phyloP scores from a whole-genome alignment of 1,140 invertebrate species.

The Drosophila triauraria region DNA sequence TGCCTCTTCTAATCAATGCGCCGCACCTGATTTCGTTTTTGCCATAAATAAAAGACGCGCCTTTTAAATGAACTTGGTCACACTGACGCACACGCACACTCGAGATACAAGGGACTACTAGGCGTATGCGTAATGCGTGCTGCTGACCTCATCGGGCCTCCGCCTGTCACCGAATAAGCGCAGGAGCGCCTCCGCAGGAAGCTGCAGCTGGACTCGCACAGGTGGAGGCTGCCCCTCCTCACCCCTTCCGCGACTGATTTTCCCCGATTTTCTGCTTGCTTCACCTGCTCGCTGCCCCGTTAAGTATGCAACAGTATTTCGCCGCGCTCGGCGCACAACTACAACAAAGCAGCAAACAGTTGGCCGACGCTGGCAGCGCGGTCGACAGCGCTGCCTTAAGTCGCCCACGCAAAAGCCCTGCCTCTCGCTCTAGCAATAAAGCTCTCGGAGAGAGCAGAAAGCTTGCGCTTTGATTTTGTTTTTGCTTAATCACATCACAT shows the following conservation, averaged over 20 bases:
- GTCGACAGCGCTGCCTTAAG: slow-evolving; percentile 55
- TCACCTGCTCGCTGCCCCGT: slow-evolving; percentile 28
- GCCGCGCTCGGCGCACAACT: slow-evolving; percentile 3
- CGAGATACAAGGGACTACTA: slow-evolving; percentile 6
- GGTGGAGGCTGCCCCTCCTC: slow-evolving; percentile 17
- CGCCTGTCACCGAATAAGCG: slow-evolving; percentile 64
- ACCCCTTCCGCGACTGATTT: background rate
- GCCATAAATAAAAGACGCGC: slow-evolving; percentile 30
- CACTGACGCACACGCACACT: slow-evolving; percentile 11
- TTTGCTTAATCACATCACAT: slow-evolving; percentile 7
- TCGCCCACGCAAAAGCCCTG: slow-evolving; percentile 75
- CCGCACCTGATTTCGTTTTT: slow-evolving; percentile 48
- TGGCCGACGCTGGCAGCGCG: slow-evolving; percentile 60
- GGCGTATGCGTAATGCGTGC: slow-evolving; percentile 24
- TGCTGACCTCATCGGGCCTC: slow-evolving; percentile 66
- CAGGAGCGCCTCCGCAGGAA: slow-evolving; percentile 16
- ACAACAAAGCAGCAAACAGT: slow-evolving; percentile 79
- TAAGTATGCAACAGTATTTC: slow-evolving; percentile 76
- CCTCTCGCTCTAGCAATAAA: slow-evolving; percentile 13
- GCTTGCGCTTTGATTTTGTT: slow-evolving; percentile 30
- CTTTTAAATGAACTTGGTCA: slow-evolving; percentile 57
- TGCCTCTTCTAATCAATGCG: slow-evolving; percentile 58
- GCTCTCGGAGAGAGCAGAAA: slow-evolving; percentile 3
- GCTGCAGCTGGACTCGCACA: slow-evolving; percentile 47
- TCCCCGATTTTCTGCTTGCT: background rate